phyloP scores from a whole-genome alignment of 2,113 vertebrate species.

The Tragelaphus strepsiceros region DNA sequence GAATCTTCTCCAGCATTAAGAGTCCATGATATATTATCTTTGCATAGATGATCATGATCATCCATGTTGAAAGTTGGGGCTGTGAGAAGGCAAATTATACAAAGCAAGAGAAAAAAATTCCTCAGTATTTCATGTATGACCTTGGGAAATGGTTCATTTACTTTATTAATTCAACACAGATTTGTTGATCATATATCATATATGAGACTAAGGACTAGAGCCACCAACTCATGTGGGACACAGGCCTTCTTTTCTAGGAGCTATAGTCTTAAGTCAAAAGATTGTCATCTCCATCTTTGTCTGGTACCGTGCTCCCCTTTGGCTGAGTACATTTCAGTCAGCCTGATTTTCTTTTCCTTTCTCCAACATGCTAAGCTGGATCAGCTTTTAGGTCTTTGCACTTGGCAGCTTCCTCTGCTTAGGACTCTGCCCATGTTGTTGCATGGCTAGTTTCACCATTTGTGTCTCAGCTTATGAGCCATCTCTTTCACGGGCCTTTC shows the following conservation, averaged over 20 bases:
- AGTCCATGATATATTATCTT: background rate
- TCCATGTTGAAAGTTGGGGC: background rate
- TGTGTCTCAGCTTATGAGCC: background rate
- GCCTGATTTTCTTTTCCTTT: background rate
- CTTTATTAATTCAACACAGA: background rate
- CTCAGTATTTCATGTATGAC: background rate
- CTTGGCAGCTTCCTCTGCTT: background rate
- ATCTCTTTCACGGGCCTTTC: background rate
- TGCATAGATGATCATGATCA: background rate
- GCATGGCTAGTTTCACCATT: background rate
- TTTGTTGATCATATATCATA: background rate
- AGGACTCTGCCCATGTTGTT: background rate
- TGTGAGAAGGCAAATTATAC: background rate
- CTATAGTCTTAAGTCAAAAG: background rate
- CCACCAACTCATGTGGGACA: background rate
- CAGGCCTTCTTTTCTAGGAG: background rate
- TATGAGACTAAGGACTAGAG: background rate
- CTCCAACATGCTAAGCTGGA: background rate
- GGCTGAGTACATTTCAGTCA: background rate
- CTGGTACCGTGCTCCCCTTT: background rate
- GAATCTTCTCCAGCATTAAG: background rate
- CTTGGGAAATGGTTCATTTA: background rate
- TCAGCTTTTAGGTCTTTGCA: background rate
- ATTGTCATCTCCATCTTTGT: background rate
- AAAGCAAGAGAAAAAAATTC: background rate